Evolutionary conservation across 2,797 vertebrate species (phyloP).

Genomic region (Amphiprion clarkii): DNA sequence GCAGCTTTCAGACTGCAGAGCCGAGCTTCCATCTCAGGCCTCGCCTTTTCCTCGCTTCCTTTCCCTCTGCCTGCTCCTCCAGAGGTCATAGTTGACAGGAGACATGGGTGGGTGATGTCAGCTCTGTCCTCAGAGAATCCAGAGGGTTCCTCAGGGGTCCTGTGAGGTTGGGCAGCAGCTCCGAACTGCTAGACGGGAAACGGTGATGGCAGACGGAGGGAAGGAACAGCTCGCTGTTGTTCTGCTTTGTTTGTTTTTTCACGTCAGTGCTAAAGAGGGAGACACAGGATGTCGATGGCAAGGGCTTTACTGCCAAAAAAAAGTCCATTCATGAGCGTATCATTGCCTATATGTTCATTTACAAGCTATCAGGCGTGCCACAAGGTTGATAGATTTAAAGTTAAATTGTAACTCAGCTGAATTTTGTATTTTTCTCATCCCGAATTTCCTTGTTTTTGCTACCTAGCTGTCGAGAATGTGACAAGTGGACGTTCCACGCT

Average conservation of each 20-base stretch:
- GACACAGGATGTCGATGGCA: constrained; percentile 62
- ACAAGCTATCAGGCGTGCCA: constrained; percentile 3
- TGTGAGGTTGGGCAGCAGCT: constrained; percentile 52
- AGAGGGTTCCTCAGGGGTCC: constrained; percentile 24
- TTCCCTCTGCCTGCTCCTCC: constrained; percentile 25
- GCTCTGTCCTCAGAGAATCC: constrained; percentile 41
- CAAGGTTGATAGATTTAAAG: constrained; percentile 15
- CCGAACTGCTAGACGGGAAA: constrained; percentile 44
- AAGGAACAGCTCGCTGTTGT: constrained; percentile 60
- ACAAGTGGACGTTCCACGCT: not conserved
- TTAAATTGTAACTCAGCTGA: constrained; percentile 7
- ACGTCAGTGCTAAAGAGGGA: constrained; percentile 49
- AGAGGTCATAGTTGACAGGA: constrained; percentile 77
- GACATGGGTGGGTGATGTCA: constrained; percentile 76
- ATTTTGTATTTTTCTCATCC: constrained; percentile 5
- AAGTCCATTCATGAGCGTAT: constrained; percentile 7
- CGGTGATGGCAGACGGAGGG: constrained; percentile 45
- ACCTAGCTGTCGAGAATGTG: not conserved
- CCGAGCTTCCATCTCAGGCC: constrained; percentile 36
- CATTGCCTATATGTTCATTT: not conserved
- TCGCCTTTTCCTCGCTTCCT: constrained; percentile 48
- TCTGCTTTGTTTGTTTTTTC: constrained; percentile 65
- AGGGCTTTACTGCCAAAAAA: constrained; percentile 13
- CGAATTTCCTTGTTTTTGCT: constrained; percentile 12
- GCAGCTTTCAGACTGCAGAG: constrained; percentile 44